A percentile compares a stretch with the other conserved stretches of the same genome.
phyloP scores from a whole-genome alignment of 2,113 vertebrate genomes.

The Hypomesus transpacificus region DNA sequence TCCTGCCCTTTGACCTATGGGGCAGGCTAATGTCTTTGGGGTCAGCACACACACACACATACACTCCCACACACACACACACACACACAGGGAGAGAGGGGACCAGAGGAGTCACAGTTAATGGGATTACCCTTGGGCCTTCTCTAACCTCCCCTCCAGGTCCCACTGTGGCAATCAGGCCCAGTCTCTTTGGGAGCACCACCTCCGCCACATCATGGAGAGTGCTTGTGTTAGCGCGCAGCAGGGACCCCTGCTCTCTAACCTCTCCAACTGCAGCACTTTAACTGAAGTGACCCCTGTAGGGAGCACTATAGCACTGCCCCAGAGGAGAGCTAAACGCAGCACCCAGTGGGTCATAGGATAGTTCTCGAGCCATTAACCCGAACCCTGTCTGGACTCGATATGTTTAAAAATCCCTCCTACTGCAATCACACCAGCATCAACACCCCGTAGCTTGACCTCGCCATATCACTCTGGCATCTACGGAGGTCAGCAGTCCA shows the following conservation, averaged over 20 bases:
- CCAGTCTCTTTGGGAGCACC: slow-evolving; percentile 42
- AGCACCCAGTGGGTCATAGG: slow-evolving; percentile 53
- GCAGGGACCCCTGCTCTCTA: slow-evolving; percentile 70
- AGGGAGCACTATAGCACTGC: slow-evolving; percentile 16
- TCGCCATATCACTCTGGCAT: slow-evolving; percentile 29
- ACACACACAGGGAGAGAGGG: slow-evolving; percentile 34
- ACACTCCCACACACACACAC: slow-evolving; percentile 31
- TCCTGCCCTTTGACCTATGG: slow-evolving; percentile 57
- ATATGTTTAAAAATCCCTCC: slow-evolving; percentile 60
- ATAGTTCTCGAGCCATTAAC: slow-evolving; percentile 67
- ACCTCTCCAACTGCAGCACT: slow-evolving; percentile 70
- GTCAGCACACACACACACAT: slow-evolving; percentile 28
- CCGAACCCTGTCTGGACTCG: slow-evolving; percentile 44
- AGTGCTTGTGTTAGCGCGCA: slow-evolving; percentile 69
- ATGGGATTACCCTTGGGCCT: slow-evolving; percentile 75
- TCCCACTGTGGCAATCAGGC: slow-evolving; percentile 74
- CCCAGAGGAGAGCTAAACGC: slow-evolving; percentile 65
- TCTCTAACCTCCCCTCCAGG: slow-evolving; percentile 63
- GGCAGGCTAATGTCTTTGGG: slow-evolving; percentile 62
- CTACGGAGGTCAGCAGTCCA: neutral
- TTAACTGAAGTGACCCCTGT: slow-evolving; percentile 70
- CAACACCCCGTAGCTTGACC: slow-evolving; percentile 62
- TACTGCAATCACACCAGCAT: slow-evolving; percentile 58
- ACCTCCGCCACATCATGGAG: slow-evolving; percentile 68
- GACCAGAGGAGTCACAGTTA: slow-evolving; percentile 70